These are phyloP conservation scores for Azemiops feae DNA, from an alignment of 2,113 vertebrate species.

Conservation along the genomic window DNA sequence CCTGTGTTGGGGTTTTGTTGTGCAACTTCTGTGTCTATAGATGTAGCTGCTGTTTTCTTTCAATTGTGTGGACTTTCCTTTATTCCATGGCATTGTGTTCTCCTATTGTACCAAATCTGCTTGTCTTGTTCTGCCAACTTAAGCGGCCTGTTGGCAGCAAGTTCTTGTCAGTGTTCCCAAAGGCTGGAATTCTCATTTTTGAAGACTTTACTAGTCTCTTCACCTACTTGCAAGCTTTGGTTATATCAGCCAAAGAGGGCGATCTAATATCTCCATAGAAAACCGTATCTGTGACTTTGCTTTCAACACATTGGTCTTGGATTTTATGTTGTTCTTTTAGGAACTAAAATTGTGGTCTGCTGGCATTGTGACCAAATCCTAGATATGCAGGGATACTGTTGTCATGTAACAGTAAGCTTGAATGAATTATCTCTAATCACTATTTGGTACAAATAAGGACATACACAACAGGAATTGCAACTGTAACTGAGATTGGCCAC, in stretches of 20 bases:
- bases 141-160: conserved; percentile 39
- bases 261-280: conserved; percentile 21
- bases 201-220: conserved; percentile 43
- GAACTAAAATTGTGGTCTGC: not conserved
- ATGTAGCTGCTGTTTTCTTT: conserved; percentile 2
- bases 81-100: not conserved
- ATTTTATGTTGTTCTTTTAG: conserved; percentile 23
- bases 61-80: not conserved
- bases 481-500: not conserved
- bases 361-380: conserved; percentile 11
- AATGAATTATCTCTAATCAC: conserved; percentile 3
- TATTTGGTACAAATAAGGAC: not conserved
- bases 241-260: conserved; percentile 12
- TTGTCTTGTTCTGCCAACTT: conserved; percentile 32
- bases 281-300: conserved; percentile 24
- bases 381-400: not conserved
- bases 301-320: conserved; percentile 27
- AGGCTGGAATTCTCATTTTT: conserved; percentile 15
- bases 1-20: conserved; percentile 38
- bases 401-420: not conserved
- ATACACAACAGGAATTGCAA: not conserved
- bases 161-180: conserved; percentile 19
- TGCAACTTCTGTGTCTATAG: conserved; percentile 38
- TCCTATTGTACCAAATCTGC: conserved; percentile 6
- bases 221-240: conserved; percentile 19